phyloP scores from a whole-genome alignment of 2,113 vertebrate species.

The Lophius piscatorius region DNA sequence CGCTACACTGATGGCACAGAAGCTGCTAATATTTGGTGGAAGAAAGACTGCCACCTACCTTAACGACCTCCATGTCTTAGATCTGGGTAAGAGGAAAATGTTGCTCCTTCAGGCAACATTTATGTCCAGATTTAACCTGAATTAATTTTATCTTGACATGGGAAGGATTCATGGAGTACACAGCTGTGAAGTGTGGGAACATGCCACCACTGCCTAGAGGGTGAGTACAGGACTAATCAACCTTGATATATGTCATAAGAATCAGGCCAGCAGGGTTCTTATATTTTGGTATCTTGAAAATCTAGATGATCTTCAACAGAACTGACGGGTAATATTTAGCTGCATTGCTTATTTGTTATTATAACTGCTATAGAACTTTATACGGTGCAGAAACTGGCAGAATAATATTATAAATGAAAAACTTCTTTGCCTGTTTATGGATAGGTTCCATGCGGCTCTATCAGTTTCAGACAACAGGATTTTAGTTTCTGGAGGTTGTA shows the following conservation, averaged over 20 bases:
- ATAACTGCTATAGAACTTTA: no score
- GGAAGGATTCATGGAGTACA: conserved; percentile 91
- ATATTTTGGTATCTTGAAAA: conserved; percentile 30
- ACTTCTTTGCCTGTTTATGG: neutral
- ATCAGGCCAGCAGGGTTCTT: conserved; percentile 47
- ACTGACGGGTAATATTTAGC: neutral
- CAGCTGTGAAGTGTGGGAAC: conserved; percentile 79
- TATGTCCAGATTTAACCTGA: conserved; percentile 1
- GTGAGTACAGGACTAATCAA: conserved; percentile 70
- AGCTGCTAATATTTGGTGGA: conserved; percentile 88
- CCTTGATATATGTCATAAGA: conserved; percentile 40
- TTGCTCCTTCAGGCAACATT: neutral
- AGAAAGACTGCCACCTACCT: conserved; percentile 81
- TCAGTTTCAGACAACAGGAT: conserved; percentile 83
- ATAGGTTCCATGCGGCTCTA: conserved; percentile 87
- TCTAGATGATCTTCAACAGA: no score
- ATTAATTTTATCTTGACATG: conserved; percentile 5
- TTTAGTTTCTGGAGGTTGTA: conserved; percentile 88
- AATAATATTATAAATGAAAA: neutral
- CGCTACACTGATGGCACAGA: conserved; percentile 84
- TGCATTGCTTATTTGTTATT: neutral
- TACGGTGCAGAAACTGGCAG: neutral
- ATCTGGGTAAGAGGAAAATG: conserved; percentile 80
- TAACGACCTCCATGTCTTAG: conserved; percentile 86
- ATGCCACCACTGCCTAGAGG: conserved; percentile 83